phyloP scores from a whole-genome alignment of 1,140 invertebrate genomes.

The Thaumatotibia leucotreta region DNA sequence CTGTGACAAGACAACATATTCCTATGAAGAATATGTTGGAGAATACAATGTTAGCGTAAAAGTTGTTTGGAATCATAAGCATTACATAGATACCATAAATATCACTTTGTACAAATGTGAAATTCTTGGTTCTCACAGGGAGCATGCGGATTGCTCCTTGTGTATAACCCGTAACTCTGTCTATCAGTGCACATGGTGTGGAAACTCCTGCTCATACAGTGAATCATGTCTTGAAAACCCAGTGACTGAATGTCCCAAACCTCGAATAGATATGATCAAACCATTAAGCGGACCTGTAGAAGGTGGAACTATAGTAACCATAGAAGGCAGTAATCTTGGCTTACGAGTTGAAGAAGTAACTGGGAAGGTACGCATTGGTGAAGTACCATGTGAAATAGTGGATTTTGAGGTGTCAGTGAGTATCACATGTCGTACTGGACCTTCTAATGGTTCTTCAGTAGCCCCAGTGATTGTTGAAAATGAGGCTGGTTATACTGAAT shows the following conservation, averaged over 20 bases:
- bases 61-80: slow-evolving; percentile 94
- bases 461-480: slow-evolving; percentile 93
- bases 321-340: slow-evolving; percentile 97
- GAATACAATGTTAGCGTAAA: slow-evolving; percentile 93
- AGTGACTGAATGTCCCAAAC: slow-evolving; percentile 91
- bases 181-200: slow-evolving; percentile 96
- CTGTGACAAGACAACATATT: slow-evolving; percentile 93
- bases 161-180: slow-evolving; percentile 92
- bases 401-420: slow-evolving; percentile 95
- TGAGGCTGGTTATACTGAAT: slow-evolving; percentile 91
- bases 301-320: slow-evolving; percentile 96
- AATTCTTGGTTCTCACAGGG: slow-evolving; percentile 92
- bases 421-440: slow-evolving; percentile 91
- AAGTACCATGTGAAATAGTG: slow-evolving; percentile 90
- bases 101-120: slow-evolving; percentile 97
- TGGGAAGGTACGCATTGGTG: slow-evolving; percentile 94
- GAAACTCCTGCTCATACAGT: slow-evolving; percentile 89
- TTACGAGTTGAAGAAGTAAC: slow-evolving; percentile 92
- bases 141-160: slow-evolving; percentile 95
- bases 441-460: slow-evolving; percentile 84
- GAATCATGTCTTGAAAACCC: slow-evolving; percentile 86
- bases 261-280: slow-evolving; percentile 95
- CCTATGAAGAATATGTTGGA: slow-evolving; percentile 90
- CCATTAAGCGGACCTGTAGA: slow-evolving; percentile 96
- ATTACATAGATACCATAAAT: slow-evolving; percentile 92